phyloP scores from a whole-genome alignment of 2,797 vertebrate genomes.

The Sebastes dallii region DNA sequence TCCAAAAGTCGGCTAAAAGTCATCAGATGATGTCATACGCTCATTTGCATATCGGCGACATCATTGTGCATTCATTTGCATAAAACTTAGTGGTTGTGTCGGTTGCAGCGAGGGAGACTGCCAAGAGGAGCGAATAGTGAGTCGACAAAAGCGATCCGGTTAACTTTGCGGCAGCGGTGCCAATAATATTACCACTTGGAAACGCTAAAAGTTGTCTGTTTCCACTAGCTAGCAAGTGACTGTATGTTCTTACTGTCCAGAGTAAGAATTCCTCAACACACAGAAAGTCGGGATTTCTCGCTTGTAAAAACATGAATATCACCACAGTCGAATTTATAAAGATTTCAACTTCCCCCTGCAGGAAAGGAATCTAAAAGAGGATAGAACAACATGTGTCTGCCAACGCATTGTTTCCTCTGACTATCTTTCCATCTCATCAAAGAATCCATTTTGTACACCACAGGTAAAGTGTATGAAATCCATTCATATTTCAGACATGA shows the following conservation, averaged over 20 bases:
- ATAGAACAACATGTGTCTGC: neutral
- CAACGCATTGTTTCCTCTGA: neutral
- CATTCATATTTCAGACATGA: slow-evolving; percentile 33
- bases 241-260: no score
- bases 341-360: neutral
- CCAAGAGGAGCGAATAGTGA: no score
- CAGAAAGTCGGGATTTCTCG: neutral
- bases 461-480: slow-evolving; percentile 25
- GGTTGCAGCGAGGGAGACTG: no score
- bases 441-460: slow-evolving; percentile 24
- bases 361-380: neutral
- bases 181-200: no score
- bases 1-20: neutral
- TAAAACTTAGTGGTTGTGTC: no score
- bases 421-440: slow-evolving; percentile 5
- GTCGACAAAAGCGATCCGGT: no score
- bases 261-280: neutral
- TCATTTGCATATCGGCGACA: no score
- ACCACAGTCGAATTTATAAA: neutral
- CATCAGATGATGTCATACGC: neutral
- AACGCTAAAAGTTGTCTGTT: no score
- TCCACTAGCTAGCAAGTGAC: no score
- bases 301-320: neutral
- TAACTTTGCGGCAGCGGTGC: no score
- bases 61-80: no score